These are phyloP conservation scores for Cephus runcator DNA, from an alignment of 2,888 invertebrate genomes.

Conservation along the genomic window DNA sequence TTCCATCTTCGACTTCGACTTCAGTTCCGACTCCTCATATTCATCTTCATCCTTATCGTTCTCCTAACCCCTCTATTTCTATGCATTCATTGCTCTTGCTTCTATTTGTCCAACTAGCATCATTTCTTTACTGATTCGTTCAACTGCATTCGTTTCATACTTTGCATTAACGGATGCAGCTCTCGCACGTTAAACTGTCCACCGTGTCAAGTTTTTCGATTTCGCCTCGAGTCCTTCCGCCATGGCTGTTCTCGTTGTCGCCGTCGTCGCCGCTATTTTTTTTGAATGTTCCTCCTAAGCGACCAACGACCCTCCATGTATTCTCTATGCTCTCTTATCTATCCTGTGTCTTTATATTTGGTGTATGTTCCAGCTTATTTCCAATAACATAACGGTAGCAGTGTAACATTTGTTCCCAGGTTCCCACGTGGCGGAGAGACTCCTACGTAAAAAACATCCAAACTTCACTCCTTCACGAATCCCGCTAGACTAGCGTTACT, in stretches of 20 bases:
- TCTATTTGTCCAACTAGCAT: neutral
- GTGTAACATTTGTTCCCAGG: neutral
- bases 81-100: neutral
- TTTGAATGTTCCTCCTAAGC: neutral
- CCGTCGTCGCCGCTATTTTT: neutral
- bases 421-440: neutral
- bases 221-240: neutral
- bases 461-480: neutral
- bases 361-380: neutral
- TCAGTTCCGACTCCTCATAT: conserved; percentile 22
- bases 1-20: conserved; percentile 22
- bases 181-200: neutral
- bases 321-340: neutral
- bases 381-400: neutral
- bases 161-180: neutral
- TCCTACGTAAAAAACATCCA: neutral
- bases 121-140: neutral
- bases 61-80: conserved; percentile 22
- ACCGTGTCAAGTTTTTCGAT: neutral
- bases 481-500: neutral
- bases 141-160: neutral
- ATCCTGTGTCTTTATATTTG: neutral
- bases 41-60: conserved; percentile 20
- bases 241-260: neutral
- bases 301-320: neutral